Percentiles rank a stretch among this genome's conserved stretches.
phyloP scores from a whole-genome alignment of 1,140 invertebrate species.

The Sitophilus oryzae region DNA sequence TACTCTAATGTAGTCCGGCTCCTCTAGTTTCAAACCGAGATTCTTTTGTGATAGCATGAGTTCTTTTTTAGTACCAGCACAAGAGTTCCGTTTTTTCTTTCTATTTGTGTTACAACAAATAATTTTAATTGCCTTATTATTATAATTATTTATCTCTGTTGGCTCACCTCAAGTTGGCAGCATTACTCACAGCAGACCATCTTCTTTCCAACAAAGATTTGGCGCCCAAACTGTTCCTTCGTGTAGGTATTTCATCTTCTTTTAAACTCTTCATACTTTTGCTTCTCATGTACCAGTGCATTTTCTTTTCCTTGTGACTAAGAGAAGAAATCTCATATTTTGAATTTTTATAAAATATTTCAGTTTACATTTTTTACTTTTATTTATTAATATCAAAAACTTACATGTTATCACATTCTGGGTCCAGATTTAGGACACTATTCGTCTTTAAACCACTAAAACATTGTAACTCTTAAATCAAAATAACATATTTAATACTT shows the following conservation, averaged over 20 bases:
- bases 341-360: too few species aligned
- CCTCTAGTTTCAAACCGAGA: conserved; percentile 20
- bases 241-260: conserved; percentile 11
- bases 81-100: conserved; percentile 33
- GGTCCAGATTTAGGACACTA: too few species aligned
- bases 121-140: neutral
- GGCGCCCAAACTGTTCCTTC: conserved; percentile 24
- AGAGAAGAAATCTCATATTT: conserved; percentile 1
- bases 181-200: conserved; percentile 38
- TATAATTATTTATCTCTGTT: neutral
- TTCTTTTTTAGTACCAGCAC: conserved; percentile 12
- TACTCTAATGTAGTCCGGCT: conserved; percentile 60
- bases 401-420: too few species aligned
- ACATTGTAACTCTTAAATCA: too few species aligned
- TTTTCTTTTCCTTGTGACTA: conserved; percentile 48
- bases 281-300: conserved; percentile 45
- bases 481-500: neutral
- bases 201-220: conserved; percentile 33
- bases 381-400: too few species aligned
- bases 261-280: conserved; percentile 27
- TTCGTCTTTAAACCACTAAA: too few species aligned
- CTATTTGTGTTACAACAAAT: too few species aligned
- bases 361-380: too few species aligned
- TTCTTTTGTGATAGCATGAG: neutral
- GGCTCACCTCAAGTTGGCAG: conserved; percentile 23